Conservation (phyloP, 2,113 vertebrate genomes). For the zebrafish (Danio rerio) region DNA sequence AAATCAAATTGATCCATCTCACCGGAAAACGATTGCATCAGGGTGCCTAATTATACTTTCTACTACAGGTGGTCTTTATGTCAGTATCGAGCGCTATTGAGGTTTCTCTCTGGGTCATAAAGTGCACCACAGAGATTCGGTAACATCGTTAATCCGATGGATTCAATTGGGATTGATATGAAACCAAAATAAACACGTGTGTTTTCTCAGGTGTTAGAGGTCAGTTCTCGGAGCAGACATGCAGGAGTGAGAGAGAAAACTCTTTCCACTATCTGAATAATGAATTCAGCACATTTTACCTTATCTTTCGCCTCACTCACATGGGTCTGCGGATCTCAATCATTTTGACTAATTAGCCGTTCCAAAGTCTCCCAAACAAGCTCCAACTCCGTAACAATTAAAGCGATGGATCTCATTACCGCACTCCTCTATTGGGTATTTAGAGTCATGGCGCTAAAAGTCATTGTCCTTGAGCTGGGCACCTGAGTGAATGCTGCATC, state of each 20-base stretch:
- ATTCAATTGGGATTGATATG: not conserved
- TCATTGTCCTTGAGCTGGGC: slow-evolving; percentile 46
- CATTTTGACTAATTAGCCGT: slow-evolving; percentile 61
- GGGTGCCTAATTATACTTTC: slow-evolving; percentile 40
- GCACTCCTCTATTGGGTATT: slow-evolving; percentile 38
- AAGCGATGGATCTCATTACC: slow-evolving; percentile 56
- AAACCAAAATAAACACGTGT: not conserved
- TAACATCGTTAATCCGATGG: slow-evolving; percentile 16
- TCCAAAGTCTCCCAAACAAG: slow-evolving; percentile 54
- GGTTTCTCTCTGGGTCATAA: slow-evolving; percentile 35
- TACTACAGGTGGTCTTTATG: slow-evolving; percentile 42
- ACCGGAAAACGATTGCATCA: slow-evolving; percentile 33
- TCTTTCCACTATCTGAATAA: slow-evolving; percentile 52
- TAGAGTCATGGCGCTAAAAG: slow-evolving; percentile 42
- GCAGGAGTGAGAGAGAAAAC: not conserved
- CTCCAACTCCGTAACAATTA: slow-evolving; percentile 47
- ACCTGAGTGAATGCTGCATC: slow-evolving; percentile 8
- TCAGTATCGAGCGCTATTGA: slow-evolving; percentile 7
- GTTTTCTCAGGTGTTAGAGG: not conserved
- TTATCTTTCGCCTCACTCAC: slow-evolving; percentile 47
- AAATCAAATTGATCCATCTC: slow-evolving; percentile 20
- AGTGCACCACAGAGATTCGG: not conserved
- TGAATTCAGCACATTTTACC: slow-evolving; percentile 47
- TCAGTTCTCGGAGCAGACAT: not conserved
- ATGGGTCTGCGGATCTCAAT: slow-evolving; percentile 53